Evolutionary conservation across 2,113 vertebrate species (phyloP), one percentile per base, ranked within the genome.

Genomic region (Pedionomus torquatus): DNA sequence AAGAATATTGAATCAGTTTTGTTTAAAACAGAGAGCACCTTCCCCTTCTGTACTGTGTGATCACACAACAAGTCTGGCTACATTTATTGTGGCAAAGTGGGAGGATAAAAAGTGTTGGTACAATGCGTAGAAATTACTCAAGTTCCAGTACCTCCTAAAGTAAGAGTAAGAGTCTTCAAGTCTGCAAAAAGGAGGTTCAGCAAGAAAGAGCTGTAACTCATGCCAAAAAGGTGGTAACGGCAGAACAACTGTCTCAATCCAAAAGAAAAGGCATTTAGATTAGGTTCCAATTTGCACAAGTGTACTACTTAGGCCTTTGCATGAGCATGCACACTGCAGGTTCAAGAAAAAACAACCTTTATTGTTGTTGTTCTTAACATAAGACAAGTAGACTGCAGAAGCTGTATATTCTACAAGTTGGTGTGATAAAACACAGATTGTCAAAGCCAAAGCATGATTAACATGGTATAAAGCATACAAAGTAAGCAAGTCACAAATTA

Each of bases 141-240:
- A 51, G 86, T 55, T 39, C 75, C 41, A 55, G n/a, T 44, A 76
- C 18, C 13, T 49, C 17, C 64, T 0, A 0, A 48, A 2, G 30
- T 39, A 76, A 76, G 52, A 2, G 30, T 39, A 76, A 76, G 52
- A 90, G 33, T 26, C 26, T 55, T 26, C 6, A 68, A 1, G 0
- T 52, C 82, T 72, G 35, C 57, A 48, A 69, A 77, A 10, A 83
- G 4, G 1, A 80, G 13, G 46, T 79, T 55, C 13, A 64, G 48
- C 44, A 77, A 69, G 19, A 80, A 90, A 80, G 5, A 64, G 16
- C 23, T 70, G 54, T 61, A 64, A 69, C 6, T 52, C 49, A n/a
- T 26, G 16, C 65, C n/a, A 43, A 78, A 51, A 44, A 31, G 14
- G 10, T 24, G 5, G 26, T n/a, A 70, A 61, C 25, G 39, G 33